A percentile compares a stretch with the other conserved stretches of the same genome.
These are phyloP conservation scores for Megathymus violae DNA, from an alignment of 1,140 invertebrate genomes.

Conservation along the genomic window DNA sequence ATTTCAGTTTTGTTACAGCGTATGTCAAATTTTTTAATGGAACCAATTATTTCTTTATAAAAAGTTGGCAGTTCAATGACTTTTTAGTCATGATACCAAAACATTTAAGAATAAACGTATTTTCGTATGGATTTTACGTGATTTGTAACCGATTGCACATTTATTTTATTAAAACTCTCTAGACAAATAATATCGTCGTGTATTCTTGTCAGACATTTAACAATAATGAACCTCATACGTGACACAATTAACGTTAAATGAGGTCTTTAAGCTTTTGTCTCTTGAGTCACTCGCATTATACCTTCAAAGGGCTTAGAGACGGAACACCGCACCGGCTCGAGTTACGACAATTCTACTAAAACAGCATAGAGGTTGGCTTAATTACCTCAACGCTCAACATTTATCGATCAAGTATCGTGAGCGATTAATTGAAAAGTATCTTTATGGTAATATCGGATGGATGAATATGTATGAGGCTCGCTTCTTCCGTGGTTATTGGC, in stretches of 20 bases:
- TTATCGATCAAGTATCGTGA: conserved; percentile 2
- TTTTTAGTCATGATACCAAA: too few relatives aligned
- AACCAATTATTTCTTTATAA: too few relatives aligned
- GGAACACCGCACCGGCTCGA: conserved; percentile 15
- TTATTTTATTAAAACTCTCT: not conserved
- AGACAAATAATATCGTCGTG: too few relatives aligned
- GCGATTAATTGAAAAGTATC: conserved; percentile 12
- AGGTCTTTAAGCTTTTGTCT: conserved; percentile 6
- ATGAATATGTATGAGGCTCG: conserved; percentile 14
- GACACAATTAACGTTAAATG: not conserved
- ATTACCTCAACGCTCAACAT: too few relatives aligned
- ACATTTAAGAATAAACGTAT: too few relatives aligned
- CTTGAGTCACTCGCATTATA: not conserved
- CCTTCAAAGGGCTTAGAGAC: conserved; percentile 5
- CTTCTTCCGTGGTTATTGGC: conserved; percentile 5
- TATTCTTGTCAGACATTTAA: too few relatives aligned
- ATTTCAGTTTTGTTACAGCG: too few relatives aligned
- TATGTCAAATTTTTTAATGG: too few relatives aligned
- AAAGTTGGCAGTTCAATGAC: too few relatives aligned
- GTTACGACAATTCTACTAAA: conserved; percentile 46
- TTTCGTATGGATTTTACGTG: too few relatives aligned
- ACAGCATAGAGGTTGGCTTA: conserved; percentile 46
- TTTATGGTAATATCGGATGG: conserved; percentile 12
- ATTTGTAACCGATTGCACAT: too few relatives aligned
- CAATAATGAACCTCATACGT: too few relatives aligned